These are phyloP conservation scores for Chirona hameri DNA, from an alignment of 2,888 invertebrate species.

Conservation along the genomic window DNA sequence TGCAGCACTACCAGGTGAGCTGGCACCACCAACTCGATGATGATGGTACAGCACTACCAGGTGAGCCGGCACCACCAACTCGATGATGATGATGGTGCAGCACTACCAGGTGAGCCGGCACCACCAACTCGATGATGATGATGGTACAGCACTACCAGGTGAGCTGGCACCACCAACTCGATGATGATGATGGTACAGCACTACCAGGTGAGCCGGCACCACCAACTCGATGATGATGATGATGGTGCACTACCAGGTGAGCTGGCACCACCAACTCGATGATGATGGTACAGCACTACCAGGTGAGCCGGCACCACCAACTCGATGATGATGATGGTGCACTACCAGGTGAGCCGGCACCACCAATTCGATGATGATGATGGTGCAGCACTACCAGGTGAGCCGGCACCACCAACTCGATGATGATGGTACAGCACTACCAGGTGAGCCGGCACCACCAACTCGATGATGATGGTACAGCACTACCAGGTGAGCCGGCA, in stretches of 20 bases:
- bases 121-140: constrained; percentile 58
- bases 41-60: constrained; percentile 65
- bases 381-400: constrained; percentile 67
- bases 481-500: constrained; percentile 61
- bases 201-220: constrained; percentile 58
- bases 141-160: constrained; percentile 58
- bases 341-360: constrained; percentile 60
- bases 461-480: constrained; percentile 58
- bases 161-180: constrained; percentile 57
- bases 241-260: constrained; percentile 66
- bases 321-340: constrained; percentile 59
- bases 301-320: constrained; percentile 53
- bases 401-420: constrained; percentile 55
- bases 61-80: constrained; percentile 58
- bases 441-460: constrained; percentile 51
- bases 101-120: constrained; percentile 58
- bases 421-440: constrained; percentile 61
- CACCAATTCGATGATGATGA: constrained; percentile 57
- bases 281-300: constrained; percentile 61
- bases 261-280: constrained; percentile 55
- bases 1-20: constrained; percentile 54
- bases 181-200: constrained; percentile 59
- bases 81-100: constrained; percentile 56
- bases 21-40: constrained; percentile 58
- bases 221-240: constrained; percentile 58